Evolutionary conservation across 1,140 invertebrate species (phyloP).

Genomic region (Lanistes nyassanus): DNA sequence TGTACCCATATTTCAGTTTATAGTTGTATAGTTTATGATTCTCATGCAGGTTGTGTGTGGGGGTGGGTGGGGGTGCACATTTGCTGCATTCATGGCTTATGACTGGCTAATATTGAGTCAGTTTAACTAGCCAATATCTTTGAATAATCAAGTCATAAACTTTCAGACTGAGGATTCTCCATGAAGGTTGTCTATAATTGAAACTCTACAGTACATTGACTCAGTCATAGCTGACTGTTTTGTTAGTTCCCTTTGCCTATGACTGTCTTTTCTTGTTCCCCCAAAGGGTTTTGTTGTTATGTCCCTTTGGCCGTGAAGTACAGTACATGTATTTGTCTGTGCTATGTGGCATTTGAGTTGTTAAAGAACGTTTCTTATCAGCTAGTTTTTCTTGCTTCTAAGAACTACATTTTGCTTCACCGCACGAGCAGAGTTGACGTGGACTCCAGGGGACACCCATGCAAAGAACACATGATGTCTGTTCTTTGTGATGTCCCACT

Average conservation of each 20-base stretch:
- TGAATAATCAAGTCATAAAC: background rate
- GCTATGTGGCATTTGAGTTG: background rate
- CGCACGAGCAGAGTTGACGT: conserved; percentile 43
- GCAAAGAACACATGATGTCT: conserved; percentile 47
- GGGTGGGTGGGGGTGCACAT: too few relatives aligned
- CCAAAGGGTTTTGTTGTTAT: too few relatives aligned
- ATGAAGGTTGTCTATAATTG: background rate
- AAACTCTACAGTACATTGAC: background rate
- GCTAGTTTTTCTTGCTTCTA: background rate
- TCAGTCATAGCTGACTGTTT: background rate
- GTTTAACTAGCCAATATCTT: too few relatives aligned
- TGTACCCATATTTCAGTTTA: too few relatives aligned
- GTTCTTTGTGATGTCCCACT: conserved; percentile 37
- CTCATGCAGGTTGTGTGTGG: too few relatives aligned
- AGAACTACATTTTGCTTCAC: conserved; percentile 44
- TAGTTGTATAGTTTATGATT: too few relatives aligned
- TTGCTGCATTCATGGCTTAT: too few relatives aligned
- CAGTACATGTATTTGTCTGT: background rate
- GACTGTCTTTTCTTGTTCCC: background rate
- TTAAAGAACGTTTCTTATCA: background rate
- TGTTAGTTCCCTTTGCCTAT: background rate
- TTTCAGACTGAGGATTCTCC: background rate
- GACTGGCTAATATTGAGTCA: too few relatives aligned
- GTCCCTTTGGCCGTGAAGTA: too few relatives aligned
- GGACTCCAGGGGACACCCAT: conserved; percentile 38